Percentiles rank a stretch among this genome's conserved stretches.
Conservation (phyloP, 2,113 vertebrate genomes). For the Dendrocopos noguchii region DNA sequence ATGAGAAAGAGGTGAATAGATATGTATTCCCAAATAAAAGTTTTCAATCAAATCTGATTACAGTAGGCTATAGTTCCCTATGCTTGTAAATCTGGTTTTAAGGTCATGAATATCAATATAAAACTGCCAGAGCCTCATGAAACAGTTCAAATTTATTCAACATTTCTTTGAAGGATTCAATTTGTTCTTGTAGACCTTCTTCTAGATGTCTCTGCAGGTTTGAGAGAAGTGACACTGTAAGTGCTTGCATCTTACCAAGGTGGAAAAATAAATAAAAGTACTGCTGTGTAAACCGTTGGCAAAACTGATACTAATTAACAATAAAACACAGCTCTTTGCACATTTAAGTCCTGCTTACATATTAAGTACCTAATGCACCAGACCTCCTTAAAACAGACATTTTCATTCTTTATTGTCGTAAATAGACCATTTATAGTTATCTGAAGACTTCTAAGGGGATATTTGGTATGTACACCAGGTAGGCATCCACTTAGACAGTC, state of each 20-base stretch:
- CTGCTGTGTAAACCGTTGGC: background rate
- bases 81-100: conserved; percentile 31
- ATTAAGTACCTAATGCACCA: background rate
- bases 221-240: background rate
- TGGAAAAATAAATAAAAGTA: background rate
- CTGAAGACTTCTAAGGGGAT: background rate
- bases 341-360: background rate
- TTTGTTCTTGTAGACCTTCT: background rate
- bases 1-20: background rate
- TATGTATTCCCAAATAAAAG: background rate
- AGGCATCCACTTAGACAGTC: background rate
- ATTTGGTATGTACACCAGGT: background rate
- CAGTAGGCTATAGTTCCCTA: conserved; percentile 27
- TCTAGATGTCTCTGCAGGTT: background rate
- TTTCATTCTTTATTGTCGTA: background rate
- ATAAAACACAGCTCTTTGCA: background rate
- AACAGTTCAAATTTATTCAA: conserved; percentile 22
- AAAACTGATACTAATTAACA: background rate
- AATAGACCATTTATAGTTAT: background rate
- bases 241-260: background rate
- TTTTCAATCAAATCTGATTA: background rate
- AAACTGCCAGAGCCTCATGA: background rate
- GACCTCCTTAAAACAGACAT: background rate
- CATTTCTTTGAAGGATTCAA: conserved; percentile 19
- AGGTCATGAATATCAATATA: background rate